Conservation (phyloP, 2,113 vertebrate genomes). For the Varanus salvator region DNA sequence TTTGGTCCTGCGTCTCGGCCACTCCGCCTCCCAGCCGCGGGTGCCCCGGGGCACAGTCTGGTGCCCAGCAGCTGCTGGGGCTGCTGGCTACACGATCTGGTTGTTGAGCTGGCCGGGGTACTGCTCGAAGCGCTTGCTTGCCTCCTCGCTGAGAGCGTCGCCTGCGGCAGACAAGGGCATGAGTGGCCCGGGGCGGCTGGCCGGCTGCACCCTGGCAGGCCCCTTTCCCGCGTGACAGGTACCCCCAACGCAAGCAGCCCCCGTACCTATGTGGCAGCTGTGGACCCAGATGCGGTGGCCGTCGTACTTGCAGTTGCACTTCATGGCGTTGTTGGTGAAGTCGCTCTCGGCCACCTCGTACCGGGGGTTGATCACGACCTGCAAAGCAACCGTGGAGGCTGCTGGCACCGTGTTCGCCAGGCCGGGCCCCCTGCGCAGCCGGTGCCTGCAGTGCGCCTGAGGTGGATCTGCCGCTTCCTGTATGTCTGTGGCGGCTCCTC, state of each 20-base stretch:
- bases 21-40: no score
- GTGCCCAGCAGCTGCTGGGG: neutral
- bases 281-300: slow-evolving; percentile 97
- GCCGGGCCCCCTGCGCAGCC: no score
- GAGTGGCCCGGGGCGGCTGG: no score
- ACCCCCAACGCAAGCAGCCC: accelerated
- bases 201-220: neutral
- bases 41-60: neutral
- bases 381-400: neutral
- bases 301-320: slow-evolving; percentile 98
- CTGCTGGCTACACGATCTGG: slow-evolving; percentile 83
- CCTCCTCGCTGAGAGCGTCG: slow-evolving; percentile 94
- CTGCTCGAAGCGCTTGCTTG: slow-evolving; percentile 90
- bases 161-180: slow-evolving; percentile 71
- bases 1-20: neutral
- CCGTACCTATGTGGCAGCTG: slow-evolving; percentile 91
- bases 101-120: slow-evolving; percentile 96
- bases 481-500: no score
- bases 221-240: accelerated
- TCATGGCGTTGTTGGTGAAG: slow-evolving; percentile 98
- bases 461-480: no score
- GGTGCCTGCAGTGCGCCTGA: no score
- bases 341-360: slow-evolving; percentile 96
- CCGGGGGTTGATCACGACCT: slow-evolving; percentile 97
- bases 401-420: no score